These are phyloP conservation scores for Quadroppia sp. DNA, from an alignment of 2,888 invertebrate genomes.

Conservation along the genomic window DNA sequence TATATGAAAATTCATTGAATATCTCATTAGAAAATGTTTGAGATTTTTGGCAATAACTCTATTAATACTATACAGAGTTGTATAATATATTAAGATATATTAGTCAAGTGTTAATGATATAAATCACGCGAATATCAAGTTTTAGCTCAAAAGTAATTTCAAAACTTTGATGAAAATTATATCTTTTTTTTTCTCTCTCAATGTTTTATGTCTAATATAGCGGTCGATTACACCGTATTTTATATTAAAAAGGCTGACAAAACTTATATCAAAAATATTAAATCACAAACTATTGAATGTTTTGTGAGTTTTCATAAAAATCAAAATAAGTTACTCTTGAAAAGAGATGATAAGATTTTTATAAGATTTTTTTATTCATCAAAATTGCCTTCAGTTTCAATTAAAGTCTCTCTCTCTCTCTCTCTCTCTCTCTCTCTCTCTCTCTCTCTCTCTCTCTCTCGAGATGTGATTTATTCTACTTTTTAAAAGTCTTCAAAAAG, in stretches of 20 bases:
- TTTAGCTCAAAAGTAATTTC: neutral
- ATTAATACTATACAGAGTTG: too few relatives aligned
- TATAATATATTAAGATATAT: too few relatives aligned
- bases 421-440: neutral
- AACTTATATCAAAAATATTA: neutral
- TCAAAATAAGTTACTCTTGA: too few relatives aligned
- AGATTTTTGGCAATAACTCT: neutral
- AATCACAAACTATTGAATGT: neutral
- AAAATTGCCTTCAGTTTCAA: neutral
- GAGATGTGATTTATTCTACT: too few relatives aligned
- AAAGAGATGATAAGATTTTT: neutral
- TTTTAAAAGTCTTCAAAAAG: too few relatives aligned
- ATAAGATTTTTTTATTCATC: neutral
- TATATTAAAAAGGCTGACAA: neutral
- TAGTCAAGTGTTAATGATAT: slow-evolving; percentile 3
- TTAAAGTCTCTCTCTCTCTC: neutral
- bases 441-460: neutral
- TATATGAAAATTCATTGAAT: too few relatives aligned
- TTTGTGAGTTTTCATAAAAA: neutral
- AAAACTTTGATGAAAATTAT: neutral
- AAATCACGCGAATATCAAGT: neutral
- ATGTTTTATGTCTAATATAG: neutral
- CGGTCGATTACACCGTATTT: neutral
- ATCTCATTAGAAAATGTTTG: neutral
- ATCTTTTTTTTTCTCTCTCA: neutral